Conservation (phyloP, 1,140 invertebrate species). For the Monomorium pharaonis region DNA sequence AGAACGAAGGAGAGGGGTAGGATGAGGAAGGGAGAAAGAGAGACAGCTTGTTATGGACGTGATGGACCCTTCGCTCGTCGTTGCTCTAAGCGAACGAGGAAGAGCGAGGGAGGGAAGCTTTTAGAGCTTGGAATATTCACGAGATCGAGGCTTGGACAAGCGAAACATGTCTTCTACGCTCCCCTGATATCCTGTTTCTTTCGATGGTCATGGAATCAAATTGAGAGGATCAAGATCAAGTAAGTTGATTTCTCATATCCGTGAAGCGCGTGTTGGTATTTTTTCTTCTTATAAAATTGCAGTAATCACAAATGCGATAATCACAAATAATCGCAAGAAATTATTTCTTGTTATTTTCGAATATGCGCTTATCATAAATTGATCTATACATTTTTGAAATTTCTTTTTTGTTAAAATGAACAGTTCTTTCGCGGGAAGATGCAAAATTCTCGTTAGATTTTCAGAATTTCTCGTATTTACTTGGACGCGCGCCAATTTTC, state of each 20-base stretch:
- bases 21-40: conserved; percentile 23
- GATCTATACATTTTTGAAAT: neutral
- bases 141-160: conserved; percentile 82
- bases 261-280: neutral
- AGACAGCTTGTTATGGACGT: conserved; percentile 80
- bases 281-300: neutral
- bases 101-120: conserved; percentile 78
- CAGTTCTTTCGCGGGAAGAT: neutral
- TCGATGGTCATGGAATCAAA: conserved; percentile 68
- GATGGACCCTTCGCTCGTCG: conserved; percentile 81
- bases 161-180: conserved; percentile 78
- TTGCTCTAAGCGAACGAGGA: conserved; percentile 69
- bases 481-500: conserved; percentile 62
- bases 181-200: conserved; percentile 66
- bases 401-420: neutral
- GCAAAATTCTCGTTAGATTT: conserved; percentile 11
- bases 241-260: conserved; percentile 55
- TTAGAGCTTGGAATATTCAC: conserved; percentile 84
- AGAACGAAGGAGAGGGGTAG: neutral
- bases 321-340: neutral
- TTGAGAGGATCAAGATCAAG: conserved; percentile 54
- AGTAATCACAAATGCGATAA: neutral
- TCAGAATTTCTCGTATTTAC: conserved; percentile 28
- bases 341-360: neutral
- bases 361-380: neutral